phyloP scores from a whole-genome alignment of 2,113 vertebrate genomes.

The Elaphurus davidianus region DNA sequence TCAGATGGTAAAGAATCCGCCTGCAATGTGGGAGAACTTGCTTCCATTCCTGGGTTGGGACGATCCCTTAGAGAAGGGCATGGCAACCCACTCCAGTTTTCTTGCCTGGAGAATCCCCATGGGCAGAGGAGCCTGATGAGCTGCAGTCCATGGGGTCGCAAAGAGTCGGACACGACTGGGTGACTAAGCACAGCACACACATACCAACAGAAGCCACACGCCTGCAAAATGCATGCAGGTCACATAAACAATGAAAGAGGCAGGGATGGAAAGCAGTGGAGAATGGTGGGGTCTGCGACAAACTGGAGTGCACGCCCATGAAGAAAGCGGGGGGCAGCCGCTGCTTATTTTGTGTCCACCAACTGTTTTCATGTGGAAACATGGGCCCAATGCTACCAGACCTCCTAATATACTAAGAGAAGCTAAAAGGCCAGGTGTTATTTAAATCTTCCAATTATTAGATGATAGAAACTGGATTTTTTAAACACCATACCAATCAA shows the following conservation, averaged over 20 bases:
- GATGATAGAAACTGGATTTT: background rate
- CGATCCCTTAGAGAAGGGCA: background rate
- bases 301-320: background rate
- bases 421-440: background rate
- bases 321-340: background rate
- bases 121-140: background rate
- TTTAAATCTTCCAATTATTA: background rate
- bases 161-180: rapidly evolving
- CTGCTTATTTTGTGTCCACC: background rate
- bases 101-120: background rate
- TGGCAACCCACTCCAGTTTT: background rate
- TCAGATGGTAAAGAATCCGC: background rate
- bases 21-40: background rate
- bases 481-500: background rate
- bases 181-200: background rate
- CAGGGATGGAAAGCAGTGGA: background rate
- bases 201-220: background rate
- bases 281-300: background rate
- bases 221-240: background rate
- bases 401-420: background rate
- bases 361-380: background rate
- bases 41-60: background rate
- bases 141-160: background rate
- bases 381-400: background rate
- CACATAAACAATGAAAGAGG: background rate